Conservation (phyloP, 2,888 invertebrate genomes). For the Vesta saturnalis region DNA sequence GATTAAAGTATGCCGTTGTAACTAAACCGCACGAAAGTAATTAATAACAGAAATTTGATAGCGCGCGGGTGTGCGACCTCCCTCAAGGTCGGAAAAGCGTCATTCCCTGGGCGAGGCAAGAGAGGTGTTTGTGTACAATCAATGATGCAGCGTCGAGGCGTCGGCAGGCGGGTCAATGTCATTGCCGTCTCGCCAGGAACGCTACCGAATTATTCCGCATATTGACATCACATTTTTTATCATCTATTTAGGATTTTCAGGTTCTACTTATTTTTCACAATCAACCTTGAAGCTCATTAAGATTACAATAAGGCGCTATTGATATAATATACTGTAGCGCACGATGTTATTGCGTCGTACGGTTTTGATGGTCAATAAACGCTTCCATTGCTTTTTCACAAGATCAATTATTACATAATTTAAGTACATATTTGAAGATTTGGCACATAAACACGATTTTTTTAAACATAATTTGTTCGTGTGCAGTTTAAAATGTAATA, state of each 20-base stretch:
- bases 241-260: too few relatives aligned
- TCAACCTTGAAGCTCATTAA: too few relatives aligned
- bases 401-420: too few relatives aligned
- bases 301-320: neutral
- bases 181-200: constrained; percentile 51
- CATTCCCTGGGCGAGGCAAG: constrained; percentile 46
- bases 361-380: neutral
- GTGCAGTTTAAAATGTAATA: too few relatives aligned
- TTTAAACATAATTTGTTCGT: too few relatives aligned
- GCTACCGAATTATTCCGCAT: constrained; percentile 40
- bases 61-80: constrained; percentile 48
- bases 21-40: neutral
- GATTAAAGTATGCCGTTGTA: neutral
- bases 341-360: neutral
- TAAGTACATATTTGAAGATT: too few relatives aligned
- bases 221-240: too few relatives aligned
- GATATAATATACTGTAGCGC: too few relatives aligned
- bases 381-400: neutral
- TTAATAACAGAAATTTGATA: constrained; percentile 16
- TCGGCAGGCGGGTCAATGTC: constrained; percentile 65
- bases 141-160: constrained; percentile 47
- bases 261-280: too few relatives aligned
- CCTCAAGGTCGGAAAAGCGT: constrained; percentile 62
- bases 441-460: too few relatives aligned
- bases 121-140: constrained; percentile 52